Evolutionary conservation across 2,888 invertebrate genomes (phyloP), one percentile per base, ranked within the genome.

Genomic region (Rotaria sp.): DNA sequence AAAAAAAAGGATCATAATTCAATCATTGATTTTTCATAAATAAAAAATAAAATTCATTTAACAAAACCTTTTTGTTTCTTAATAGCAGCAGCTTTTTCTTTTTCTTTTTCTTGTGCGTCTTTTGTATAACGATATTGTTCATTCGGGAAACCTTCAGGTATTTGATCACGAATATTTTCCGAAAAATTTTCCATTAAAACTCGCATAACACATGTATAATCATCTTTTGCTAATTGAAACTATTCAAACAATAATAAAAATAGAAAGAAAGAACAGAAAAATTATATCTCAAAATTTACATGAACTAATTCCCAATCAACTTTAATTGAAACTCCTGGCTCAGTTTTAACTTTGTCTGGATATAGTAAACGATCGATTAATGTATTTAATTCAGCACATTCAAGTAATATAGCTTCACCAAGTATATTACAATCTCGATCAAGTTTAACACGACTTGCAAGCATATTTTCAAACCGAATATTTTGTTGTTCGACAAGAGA

Each of bases 311-410:
- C 80, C 80, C 80, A 80, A n/a, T 26, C 26, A 2, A 45, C 41
- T 45, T 80, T 80, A 26, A 80, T 80, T 41, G 26, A 45, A 24
- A 80, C 45, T 80, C 11, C 80, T n/a, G 80, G 80, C 26, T 80
- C 38, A n/a, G 11, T 45, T 80, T 80, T 80, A n/a, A n/a, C 80
- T 80, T 80, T 41, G 8, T 85, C 13, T 8, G 86, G 86, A 35
- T 85, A 75, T 30, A 86, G 55, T 48, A 75, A 75, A 35, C 86
- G 85, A 52, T 35, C 55, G 30, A 86, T 38, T 2, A 35, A 26
- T 15, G 85, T 48, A 48, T 75, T 85, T 41, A 86, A 84, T 55
- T 85, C 85, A 0, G 85, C 75, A 80, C 85, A 86, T 45, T 86
- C 67, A 13, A 86, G 41, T 52, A 86, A 85, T 38, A 85, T n/a